phyloP scores from a whole-genome alignment of 1,140 invertebrate species.

The Zaprionus ornatus region DNA sequence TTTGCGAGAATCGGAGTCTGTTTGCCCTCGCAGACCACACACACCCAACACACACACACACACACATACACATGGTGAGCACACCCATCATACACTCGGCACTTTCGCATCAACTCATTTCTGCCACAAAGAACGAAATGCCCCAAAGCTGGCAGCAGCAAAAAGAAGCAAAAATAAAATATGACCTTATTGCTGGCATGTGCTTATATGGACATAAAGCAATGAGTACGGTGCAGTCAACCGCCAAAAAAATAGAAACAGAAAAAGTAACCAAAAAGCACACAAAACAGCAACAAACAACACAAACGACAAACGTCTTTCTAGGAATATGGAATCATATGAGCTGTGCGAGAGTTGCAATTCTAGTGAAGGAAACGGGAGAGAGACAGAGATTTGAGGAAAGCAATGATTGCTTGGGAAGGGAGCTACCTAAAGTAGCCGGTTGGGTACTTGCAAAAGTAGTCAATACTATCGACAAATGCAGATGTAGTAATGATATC shows the following conservation, averaged over 20 bases:
- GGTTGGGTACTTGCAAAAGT: too few relatives aligned
- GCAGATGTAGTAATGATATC: neutral
- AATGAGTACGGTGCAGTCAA: neutral
- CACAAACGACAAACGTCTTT: neutral
- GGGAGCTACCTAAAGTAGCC: neutral
- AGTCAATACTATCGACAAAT: neutral
- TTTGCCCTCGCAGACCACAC: conserved; percentile 8
- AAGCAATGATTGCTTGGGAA: neutral
- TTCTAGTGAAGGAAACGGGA: neutral
- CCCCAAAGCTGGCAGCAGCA: conserved; percentile 20
- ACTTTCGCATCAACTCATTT: conserved; percentile 26
- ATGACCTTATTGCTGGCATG: conserved; percentile 13
- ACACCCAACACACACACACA: neutral
- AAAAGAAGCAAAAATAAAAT: conserved; percentile 29
- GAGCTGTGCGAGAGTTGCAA: neutral
- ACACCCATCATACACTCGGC: neutral
- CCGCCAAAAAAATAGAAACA: neutral
- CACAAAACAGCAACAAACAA: neutral
- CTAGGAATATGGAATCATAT: neutral
- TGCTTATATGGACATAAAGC: conserved; percentile 9
- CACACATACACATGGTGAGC: neutral
- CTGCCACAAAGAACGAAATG: conserved; percentile 28
- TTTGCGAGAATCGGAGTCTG: conserved; percentile 34
- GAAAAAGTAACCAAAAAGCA: neutral
- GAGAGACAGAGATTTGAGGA: neutral